phyloP scores from a whole-genome alignment of 2,888 invertebrate genomes.

The Dasypogon diadema region DNA sequence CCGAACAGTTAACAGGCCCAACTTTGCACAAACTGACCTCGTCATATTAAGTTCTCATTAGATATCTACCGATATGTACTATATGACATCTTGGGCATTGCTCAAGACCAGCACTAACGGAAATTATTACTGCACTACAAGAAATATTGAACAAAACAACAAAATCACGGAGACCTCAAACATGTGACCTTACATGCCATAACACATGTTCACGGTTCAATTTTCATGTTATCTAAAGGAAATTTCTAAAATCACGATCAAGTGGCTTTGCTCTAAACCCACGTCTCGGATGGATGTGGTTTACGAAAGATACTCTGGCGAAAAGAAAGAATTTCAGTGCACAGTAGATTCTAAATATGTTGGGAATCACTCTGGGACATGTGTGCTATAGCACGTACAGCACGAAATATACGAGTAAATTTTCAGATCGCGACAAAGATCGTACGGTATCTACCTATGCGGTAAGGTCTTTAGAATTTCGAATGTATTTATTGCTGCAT shows the following conservation, averaged over 20 bases:
- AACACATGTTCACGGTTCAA: constrained; percentile 55
- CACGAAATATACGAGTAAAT: constrained; percentile 37
- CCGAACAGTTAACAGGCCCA: constrained; percentile 12
- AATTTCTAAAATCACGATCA: constrained; percentile 54
- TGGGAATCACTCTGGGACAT: constrained; percentile 52
- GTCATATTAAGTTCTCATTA: constrained; percentile 31
- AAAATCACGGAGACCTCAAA: constrained; percentile 52
- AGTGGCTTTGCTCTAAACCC: background rate
- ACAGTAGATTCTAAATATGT: constrained; percentile 41
- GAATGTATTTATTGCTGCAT: constrained; percentile 27
- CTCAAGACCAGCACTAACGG: constrained; percentile 21
- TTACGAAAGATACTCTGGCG: background rate
- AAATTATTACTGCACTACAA: constrained; percentile 48
- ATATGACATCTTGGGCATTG: constrained; percentile 37
- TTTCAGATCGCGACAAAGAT: constrained; percentile 49
- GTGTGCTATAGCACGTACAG: constrained; percentile 47
- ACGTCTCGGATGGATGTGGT: constrained; percentile 23
- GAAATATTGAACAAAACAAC: constrained; percentile 41
- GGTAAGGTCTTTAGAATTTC: constrained; percentile 2
- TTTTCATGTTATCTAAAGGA: constrained; percentile 53
- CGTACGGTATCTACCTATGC: constrained; percentile 35
- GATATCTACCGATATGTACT: constrained; percentile 38
- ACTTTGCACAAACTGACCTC: constrained; percentile 15
- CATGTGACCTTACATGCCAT: constrained; percentile 55
- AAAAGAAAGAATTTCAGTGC: constrained; percentile 43